Evolutionary conservation across 2,797 vertebrate genomes (phyloP), one percentile per base, ranked within the genome.

Genomic region (Clarias platycephalus): DNA sequence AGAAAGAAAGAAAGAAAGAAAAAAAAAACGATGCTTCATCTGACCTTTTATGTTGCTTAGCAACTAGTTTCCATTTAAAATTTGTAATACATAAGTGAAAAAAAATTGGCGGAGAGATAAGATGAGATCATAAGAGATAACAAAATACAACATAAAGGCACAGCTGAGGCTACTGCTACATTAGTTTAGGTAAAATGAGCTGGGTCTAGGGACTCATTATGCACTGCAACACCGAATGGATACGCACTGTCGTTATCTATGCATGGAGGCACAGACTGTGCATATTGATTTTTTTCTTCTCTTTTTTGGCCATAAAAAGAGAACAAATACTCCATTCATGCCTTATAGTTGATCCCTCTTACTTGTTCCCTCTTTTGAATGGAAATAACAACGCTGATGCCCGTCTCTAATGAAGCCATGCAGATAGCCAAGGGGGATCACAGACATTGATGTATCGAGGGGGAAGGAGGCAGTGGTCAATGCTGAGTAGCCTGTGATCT

Each of bases 51-150:
- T 84, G 88, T 87, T 89, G 88, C 87, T 87, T 83, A 88, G 90
- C 87, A 91, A 91, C 88, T 84, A 87, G 86, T 88, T 89, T 72
- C 57, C 81, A 87, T 88, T 89, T 85, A 86, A 88, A 88, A 89
- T 68, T 82, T 86, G 83, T 86, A 89, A 90, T 88, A 87, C 88
- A 88, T 83, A 86, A 83, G 79, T 86, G 86, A 86, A 86, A 87
- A 88, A 20, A 82, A 82, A 81, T 66, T 80, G 67, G 82, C 60
- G 13, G 57, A 67, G 83, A 90, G 82, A 79, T 72, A 82, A 86
- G 74, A 86, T 86, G 81, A 86, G 76, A 83, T 89, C 53, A 84
- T 88, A 85, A 83, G 81, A 85, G 82, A 86, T 72, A 90, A 82
- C 88, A 88, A 88, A 88, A 84, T 75, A 72, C 63, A 80, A 75